phyloP scores from a whole-genome alignment of 2,113 vertebrate genomes.

The Ailurus styani region DNA sequence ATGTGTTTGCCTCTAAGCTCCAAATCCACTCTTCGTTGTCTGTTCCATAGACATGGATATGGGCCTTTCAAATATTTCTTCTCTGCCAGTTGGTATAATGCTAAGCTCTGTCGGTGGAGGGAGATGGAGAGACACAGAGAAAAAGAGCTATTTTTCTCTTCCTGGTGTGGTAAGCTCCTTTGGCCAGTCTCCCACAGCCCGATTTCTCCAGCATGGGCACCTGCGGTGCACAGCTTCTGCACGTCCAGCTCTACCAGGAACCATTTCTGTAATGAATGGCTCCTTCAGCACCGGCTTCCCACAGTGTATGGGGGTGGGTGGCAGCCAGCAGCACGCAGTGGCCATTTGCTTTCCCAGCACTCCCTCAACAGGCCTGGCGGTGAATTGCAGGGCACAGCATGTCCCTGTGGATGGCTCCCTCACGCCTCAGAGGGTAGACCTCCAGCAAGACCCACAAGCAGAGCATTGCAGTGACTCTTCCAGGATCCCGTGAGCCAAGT shows the following conservation, averaged over 20 bases:
- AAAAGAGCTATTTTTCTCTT: neutral
- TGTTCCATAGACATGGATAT: neutral
- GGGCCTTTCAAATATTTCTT: neutral
- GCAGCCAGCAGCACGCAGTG: neutral
- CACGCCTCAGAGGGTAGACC: neutral
- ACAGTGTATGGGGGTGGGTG: neutral
- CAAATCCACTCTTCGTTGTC: neutral
- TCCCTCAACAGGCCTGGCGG: neutral
- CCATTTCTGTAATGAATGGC: neutral
- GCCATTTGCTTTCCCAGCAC: neutral
- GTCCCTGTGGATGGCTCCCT: neutral
- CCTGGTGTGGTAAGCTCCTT: neutral
- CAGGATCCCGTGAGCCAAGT: neutral
- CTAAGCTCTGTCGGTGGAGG: neutral
- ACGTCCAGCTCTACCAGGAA: neutral
- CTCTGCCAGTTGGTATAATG: neutral
- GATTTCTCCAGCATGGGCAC: neutral
- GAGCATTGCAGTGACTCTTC: neutral
- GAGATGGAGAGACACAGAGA: neutral
- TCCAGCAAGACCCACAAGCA: neutral
- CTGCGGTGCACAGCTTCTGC: neutral
- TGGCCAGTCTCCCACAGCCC: neutral
- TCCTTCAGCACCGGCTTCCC: neutral
- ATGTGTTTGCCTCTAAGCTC: neutral
- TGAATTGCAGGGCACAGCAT: neutral